Percentiles rank a stretch among this genome's conserved stretches.
These are phyloP conservation scores for Oxycera nigricornis DNA, from an alignment of 2,888 invertebrate genomes.

Conservation along the genomic window DNA sequence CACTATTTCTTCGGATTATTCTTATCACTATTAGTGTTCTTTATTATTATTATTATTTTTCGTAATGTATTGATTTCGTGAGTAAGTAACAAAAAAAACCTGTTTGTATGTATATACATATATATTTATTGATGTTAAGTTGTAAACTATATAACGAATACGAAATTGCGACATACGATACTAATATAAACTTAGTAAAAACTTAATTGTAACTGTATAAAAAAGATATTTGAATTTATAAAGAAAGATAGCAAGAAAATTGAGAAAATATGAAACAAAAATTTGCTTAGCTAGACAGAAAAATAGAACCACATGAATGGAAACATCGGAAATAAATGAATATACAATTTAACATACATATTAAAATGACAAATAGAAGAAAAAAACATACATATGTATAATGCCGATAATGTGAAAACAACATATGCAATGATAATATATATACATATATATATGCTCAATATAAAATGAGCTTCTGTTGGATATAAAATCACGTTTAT, in stretches of 20 bases:
- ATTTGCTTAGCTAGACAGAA: too few relatives aligned
- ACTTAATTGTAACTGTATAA: neutral
- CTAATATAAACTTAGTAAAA: neutral
- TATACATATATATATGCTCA: neutral
- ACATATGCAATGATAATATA: neutral
- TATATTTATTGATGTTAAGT: slow-evolving; percentile 28
- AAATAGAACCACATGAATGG: too few relatives aligned
- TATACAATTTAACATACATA: too few relatives aligned
- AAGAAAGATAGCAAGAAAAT: neutral
- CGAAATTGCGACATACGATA: neutral
- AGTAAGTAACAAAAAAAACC: neutral
- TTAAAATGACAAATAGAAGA: neutral
- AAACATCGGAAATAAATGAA: neutral
- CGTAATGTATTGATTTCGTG: neutral
- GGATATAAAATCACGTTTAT: slow-evolving; percentile 7
- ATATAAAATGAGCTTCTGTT: slow-evolving; percentile 4
- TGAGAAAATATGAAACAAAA: neutral
- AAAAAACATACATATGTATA: neutral
- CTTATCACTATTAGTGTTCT: neutral
- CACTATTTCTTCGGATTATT: neutral
- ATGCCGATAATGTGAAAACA: neutral
- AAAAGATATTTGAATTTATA: neutral
- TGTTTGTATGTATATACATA: neutral
- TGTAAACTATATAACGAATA: neutral
- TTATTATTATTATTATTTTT: neutral